Conservation (phyloP, 2,113 vertebrate genomes). For the Nesoenas mayeri region DNA sequence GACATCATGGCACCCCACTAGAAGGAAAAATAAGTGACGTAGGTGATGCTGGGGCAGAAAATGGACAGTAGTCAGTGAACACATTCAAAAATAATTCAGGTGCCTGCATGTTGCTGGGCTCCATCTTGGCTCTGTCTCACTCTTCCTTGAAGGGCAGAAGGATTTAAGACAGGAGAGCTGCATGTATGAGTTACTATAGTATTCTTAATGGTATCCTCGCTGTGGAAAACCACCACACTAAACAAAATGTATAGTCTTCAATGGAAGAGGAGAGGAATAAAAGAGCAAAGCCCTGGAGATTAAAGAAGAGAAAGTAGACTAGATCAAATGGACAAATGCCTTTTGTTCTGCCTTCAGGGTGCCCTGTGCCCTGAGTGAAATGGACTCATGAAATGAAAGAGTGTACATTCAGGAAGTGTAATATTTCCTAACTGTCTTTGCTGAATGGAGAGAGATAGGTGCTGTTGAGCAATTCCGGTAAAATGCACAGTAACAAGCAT, state of each 20-base stretch:
- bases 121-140: neutral
- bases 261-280: neutral
- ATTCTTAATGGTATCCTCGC: neutral
- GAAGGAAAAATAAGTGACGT: neutral
- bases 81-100: neutral
- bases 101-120: neutral
- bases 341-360: constrained; percentile 54
- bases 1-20: neutral
- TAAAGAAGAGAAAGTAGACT: constrained; percentile 34
- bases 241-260: neutral
- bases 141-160: neutral
- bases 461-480: neutral
- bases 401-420: accelerated
- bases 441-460: neutral
- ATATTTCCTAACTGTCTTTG: neutral
- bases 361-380: neutral
- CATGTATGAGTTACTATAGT: neutral
- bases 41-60: neutral
- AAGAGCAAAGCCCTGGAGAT: constrained; percentile 17
- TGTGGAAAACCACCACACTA: neutral
- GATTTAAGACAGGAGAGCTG: neutral
- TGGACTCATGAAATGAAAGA: constrained; percentile 11
- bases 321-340: constrained; percentile 40
- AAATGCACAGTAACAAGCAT: neutral
- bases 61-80: neutral